A percentile compares a stretch with the other conserved stretches of the same genome.
Evolutionary conservation across 1,140 invertebrate species (phyloP).

Genomic region (Dysdera silvatica): DNA sequence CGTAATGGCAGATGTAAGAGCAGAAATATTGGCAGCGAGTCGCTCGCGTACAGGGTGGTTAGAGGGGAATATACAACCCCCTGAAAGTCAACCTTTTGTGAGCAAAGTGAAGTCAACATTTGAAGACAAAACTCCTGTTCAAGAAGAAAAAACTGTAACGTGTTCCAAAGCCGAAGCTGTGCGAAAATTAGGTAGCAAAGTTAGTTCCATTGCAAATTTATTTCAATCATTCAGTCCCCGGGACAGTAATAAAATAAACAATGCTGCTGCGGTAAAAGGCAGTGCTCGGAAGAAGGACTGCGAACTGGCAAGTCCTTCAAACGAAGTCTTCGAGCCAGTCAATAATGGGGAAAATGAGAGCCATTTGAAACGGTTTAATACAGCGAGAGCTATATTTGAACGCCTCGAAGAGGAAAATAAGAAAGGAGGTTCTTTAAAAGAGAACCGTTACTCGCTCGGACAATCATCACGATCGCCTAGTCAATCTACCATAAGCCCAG

Average conservation of each 20-base stretch:
- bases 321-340: not conserved
- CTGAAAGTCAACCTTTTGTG: slow-evolving; percentile 27
- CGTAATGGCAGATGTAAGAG: slow-evolving; percentile 44
- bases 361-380: slow-evolving; percentile 81
- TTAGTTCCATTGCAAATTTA: slow-evolving; percentile 35
- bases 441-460: too few relatives aligned
- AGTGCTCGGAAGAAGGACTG: not conserved
- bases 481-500: too few relatives aligned
- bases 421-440: not conserved
- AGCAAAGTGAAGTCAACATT: slow-evolving; percentile 31
- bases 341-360: slow-evolving; percentile 57
- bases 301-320: not conserved
- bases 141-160: slow-evolving; percentile 46
- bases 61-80: slow-evolving; percentile 11
- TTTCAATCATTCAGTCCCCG: slow-evolving; percentile 28
- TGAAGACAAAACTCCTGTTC: slow-evolving; percentile 48
- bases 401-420: slow-evolving; percentile 58
- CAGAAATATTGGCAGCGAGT: slow-evolving; percentile 39
- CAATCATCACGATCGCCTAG: too few relatives aligned
- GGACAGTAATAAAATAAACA: slow-evolving; percentile 11
- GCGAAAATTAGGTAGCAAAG: slow-evolving; percentile 33
- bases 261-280: not conserved
- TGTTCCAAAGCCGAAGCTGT: slow-evolving; percentile 18
- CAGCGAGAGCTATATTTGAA: slow-evolving; percentile 83
- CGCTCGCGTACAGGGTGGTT: slow-evolving; percentile 38